A percentile compares a stretch with the other conserved stretches of the same genome.
phyloP scores from a whole-genome alignment of 2,797 vertebrate species.

The Enteromius viviparus region DNA sequence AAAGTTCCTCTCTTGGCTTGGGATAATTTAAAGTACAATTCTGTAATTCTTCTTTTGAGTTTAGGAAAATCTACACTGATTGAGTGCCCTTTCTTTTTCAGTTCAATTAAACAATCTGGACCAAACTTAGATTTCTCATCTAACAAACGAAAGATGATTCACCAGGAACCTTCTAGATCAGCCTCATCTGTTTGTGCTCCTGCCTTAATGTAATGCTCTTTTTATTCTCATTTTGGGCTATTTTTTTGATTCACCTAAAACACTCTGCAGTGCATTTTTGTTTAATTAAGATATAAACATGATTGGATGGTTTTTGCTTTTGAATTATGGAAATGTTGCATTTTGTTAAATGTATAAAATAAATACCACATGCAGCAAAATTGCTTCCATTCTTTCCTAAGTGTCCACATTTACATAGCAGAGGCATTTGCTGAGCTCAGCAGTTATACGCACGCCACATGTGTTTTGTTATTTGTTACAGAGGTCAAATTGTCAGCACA shows the following conservation, averaged over 20 bases:
- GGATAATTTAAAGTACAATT: not conserved
- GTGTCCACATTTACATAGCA: not conserved
- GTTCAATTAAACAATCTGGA: not conserved
- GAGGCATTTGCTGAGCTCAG: not conserved
- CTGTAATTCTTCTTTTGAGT: not conserved
- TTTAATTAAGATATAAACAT: not conserved
- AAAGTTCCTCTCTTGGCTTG: not conserved
- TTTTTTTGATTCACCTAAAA: not conserved
- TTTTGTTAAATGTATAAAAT: slow-evolving; percentile 48
- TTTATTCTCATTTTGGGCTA: not conserved
- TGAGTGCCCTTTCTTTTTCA: not conserved
- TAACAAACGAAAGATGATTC: not conserved
- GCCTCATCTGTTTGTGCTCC: not conserved
- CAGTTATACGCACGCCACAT: not conserved
- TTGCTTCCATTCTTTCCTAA: not conserved
- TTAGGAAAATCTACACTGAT: not conserved
- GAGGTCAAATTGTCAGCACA: slow-evolving; percentile 4
- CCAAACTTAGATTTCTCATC: not conserved
- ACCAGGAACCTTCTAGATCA: not conserved
- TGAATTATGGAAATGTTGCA: not conserved
- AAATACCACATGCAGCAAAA: not conserved
- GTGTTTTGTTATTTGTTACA: slow-evolving; percentile 15
- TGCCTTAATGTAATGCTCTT: not conserved
- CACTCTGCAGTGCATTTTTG: not conserved
- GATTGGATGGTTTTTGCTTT: not conserved